phyloP scores from a whole-genome alignment of 2,113 vertebrate species.

The Ginglymostoma cirratum region DNA sequence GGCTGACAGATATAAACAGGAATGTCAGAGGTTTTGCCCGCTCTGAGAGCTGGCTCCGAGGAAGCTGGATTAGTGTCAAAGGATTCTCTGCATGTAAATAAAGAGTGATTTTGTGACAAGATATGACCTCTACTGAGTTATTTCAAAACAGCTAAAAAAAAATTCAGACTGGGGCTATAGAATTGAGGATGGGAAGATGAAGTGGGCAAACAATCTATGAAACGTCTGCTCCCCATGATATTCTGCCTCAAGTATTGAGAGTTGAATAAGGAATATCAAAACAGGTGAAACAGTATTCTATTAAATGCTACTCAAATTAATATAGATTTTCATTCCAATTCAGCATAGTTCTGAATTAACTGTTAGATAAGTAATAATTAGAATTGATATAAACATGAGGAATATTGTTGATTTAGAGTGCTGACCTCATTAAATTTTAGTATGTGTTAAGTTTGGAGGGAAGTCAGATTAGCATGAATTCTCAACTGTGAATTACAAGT shows the following conservation, averaged over 20 bases:
- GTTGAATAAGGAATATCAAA: neutral
- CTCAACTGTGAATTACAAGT: neutral
- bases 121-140: no score
- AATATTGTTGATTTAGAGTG: neutral
- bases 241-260: neutral
- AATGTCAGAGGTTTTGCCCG: no score
- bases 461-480: neutral
- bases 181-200: no score
- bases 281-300: neutral
- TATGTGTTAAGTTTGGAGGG: neutral
- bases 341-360: neutral
- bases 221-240: no score
- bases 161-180: no score
- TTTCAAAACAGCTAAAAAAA: no score
- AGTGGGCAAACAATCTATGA: no score
- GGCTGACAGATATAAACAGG: no score
- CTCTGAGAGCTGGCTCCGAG: no score
- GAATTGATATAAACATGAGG: neutral
- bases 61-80: no score
- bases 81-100: no score
- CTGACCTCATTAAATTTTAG: neutral
- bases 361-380: neutral
- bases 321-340: neutral
- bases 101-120: no score
- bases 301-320: neutral